These are phyloP conservation scores for Holcopasites calliopsidis DNA, from an alignment of 1,140 invertebrate species.

Conservation along the genomic window DNA sequence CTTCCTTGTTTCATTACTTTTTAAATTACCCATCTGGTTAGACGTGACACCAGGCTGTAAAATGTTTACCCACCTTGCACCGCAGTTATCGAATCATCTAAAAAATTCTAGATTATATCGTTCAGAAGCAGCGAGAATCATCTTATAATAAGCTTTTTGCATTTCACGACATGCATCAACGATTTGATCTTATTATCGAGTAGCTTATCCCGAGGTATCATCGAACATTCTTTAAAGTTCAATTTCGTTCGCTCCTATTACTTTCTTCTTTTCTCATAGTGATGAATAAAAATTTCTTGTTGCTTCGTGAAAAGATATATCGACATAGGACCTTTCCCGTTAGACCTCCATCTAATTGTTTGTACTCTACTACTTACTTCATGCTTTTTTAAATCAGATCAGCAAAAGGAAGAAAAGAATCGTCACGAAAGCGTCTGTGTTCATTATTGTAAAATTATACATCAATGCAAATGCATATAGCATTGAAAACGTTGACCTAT, in stretches of 20 bases:
- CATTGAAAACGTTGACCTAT: too few species aligned
- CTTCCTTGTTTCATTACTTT: slow-evolving; percentile 13
- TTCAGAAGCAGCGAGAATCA: slow-evolving; percentile 30
- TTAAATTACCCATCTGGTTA: slow-evolving; percentile 18
- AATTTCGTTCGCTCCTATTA: background rate
- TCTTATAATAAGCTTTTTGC: background rate
- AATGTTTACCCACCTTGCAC: slow-evolving; percentile 49
- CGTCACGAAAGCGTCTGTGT: background rate
- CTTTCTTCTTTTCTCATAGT: background rate
- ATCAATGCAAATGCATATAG: too few species aligned
- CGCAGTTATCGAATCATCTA: slow-evolving; percentile 10
- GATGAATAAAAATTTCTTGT: slow-evolving; percentile 37
- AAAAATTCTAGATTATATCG: slow-evolving; percentile 21
- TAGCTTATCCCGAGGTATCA: background rate
- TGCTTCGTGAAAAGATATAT: slow-evolving; percentile 42
- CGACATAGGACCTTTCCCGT: slow-evolving; percentile 3
- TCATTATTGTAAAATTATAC: too few species aligned
- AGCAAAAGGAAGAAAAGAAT: slow-evolving; percentile 25
- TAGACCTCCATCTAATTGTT: slow-evolving; percentile 1
- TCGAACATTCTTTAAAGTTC: background rate
- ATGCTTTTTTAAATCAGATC: slow-evolving; percentile 17
- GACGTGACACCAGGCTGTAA: slow-evolving; percentile 31
- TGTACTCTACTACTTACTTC: slow-evolving; percentile 33
- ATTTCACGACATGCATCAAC: background rate
- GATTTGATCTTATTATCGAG: background rate